Evolutionary conservation across 2,888 invertebrate genomes (phyloP), one percentile per base, ranked within the genome.

Genomic region (Ferdinandea cuprea): DNA sequence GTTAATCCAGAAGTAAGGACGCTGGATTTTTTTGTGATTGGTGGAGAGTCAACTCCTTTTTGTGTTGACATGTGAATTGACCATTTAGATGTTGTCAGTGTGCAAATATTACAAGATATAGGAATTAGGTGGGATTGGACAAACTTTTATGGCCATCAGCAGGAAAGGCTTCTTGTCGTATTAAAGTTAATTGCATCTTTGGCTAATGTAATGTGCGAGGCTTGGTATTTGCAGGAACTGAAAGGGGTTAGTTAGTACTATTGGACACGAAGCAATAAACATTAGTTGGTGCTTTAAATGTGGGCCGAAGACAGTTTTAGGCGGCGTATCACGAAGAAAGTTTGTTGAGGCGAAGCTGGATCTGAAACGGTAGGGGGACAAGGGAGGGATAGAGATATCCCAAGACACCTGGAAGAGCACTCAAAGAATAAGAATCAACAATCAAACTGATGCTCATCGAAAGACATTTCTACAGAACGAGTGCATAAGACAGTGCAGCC

Each of bases 61-160:
- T 59, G 71, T 48, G 72, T 61, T 72, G 61, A 72, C 72, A 72
- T 63, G 61, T 63, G 72, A 72, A 54, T 63, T 52, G 54, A 35
- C 54, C 54, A 63, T 72, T 72, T 44, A 72, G 72, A 72, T 63
- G 44, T 72, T 63, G 72, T 72, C 72, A 52, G 3, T 19, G 54
- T 4, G 52, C 32, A 54, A 54, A 44, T 25, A 21, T 30, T 44
- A 21, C 8, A 15, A 44, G 58, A 21, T 59, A 17, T 7, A 48
- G 21, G 46, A 32, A 61, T 52, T 52, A 44, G 42, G 61, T 72
- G 72, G 54, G 42, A 63, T 32, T 15, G 42, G 15, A 63, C 61
- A 63, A 54, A 46, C 9, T 46, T 72, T 54, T 44, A 72, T 54
- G 54, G 17, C 15, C 32, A 44, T 25, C 15, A 25, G 72, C 61